A percentile compares a stretch with the other conserved stretches of the same genome.
phyloP scores from a whole-genome alignment of 2,797 vertebrate species.

The Cyprinella venusta region DNA sequence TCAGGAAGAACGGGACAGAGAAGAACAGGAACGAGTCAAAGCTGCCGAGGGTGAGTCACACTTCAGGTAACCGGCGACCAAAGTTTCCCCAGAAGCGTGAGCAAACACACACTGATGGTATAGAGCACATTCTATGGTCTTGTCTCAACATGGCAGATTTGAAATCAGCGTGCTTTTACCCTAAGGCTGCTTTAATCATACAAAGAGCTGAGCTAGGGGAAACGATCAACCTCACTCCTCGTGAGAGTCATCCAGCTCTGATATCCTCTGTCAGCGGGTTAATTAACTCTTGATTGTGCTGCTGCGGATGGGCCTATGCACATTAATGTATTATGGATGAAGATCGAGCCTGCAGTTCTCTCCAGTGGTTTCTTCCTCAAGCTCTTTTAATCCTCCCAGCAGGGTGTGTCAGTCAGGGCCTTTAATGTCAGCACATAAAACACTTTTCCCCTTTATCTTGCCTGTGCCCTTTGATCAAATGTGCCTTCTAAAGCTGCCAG shows the following conservation, averaged over 20 bases:
- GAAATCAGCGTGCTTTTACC: conserved; percentile 47
- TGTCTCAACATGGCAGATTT: conserved; percentile 32
- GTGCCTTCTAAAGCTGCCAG: conserved; percentile 64
- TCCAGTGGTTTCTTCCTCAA: conserved; percentile 68
- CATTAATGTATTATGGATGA: conserved; percentile 80
- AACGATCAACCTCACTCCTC: conserved; percentile 61
- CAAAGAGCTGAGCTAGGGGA: conserved; percentile 38
- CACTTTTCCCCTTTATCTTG: conserved; percentile 61
- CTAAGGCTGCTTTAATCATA: conserved; percentile 37
- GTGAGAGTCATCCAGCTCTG: conserved; percentile 65
- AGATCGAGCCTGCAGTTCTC: conserved; percentile 67
- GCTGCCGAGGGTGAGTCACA: conserved; percentile 88
- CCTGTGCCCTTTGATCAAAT: conserved; percentile 74
- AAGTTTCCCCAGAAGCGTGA: conserved; percentile 27
- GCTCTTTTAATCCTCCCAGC: conserved; percentile 74
- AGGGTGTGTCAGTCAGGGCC: conserved; percentile 67
- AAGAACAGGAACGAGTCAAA: conserved; percentile 90
- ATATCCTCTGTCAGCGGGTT: conserved; percentile 78
- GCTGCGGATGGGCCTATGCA: conserved; percentile 68
- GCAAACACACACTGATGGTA: conserved; percentile 33
- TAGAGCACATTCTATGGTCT: conserved; percentile 29
- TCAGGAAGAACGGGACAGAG: conserved; percentile 89
- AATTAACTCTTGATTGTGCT: conserved; percentile 79
- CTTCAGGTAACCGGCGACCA: neutral
- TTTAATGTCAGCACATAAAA: conserved; percentile 76